These are phyloP conservation scores for Ctenoplectra terminalis DNA, from an alignment of 1,140 invertebrate genomes.

Conservation along the genomic window DNA sequence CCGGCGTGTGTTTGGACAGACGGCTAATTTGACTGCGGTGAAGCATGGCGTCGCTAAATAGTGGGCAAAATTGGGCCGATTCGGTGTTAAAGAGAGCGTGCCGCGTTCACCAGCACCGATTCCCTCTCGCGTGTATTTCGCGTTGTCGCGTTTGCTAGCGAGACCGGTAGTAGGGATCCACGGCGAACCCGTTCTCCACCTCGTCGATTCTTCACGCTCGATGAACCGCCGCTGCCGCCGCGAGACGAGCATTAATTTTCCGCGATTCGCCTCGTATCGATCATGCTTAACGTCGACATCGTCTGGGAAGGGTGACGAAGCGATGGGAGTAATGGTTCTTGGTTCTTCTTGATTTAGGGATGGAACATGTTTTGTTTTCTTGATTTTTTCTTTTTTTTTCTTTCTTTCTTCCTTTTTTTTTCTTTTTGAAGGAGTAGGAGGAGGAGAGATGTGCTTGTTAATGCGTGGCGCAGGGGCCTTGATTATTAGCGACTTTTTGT, in stretches of 20 bases:
- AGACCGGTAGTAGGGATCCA: too few relatives aligned
- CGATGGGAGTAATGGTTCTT: not conserved
- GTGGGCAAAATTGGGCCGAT: constrained; percentile 76
- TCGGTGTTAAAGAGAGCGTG: constrained; percentile 73
- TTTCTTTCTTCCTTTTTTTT: not conserved
- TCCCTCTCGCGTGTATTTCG: constrained; percentile 10
- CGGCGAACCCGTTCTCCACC: constrained; percentile 9
- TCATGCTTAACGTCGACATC: constrained; percentile 10
- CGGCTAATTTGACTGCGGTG: constrained; percentile 73
- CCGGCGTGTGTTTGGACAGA: constrained; percentile 52
- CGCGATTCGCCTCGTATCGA: constrained; percentile 24
- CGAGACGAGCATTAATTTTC: constrained; percentile 50
- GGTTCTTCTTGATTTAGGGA: not conserved
- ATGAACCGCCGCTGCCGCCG: constrained; percentile 39
- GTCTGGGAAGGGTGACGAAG: not conserved
- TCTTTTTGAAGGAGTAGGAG: too few relatives aligned
- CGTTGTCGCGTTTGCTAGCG: constrained; percentile 28
- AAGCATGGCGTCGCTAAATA: constrained; percentile 73
- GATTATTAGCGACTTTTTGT: not conserved
- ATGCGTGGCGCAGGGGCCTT: not conserved
- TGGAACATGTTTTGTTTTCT: not conserved
- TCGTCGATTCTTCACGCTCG: constrained; percentile 57
- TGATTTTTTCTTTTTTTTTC: not conserved
- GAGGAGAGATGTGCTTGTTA: not conserved
- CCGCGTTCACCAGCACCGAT: constrained; percentile 21